These are phyloP conservation scores for Anarrhichthys ocellatus DNA, from an alignment of 2,113 vertebrate species.

Conservation along the genomic window DNA sequence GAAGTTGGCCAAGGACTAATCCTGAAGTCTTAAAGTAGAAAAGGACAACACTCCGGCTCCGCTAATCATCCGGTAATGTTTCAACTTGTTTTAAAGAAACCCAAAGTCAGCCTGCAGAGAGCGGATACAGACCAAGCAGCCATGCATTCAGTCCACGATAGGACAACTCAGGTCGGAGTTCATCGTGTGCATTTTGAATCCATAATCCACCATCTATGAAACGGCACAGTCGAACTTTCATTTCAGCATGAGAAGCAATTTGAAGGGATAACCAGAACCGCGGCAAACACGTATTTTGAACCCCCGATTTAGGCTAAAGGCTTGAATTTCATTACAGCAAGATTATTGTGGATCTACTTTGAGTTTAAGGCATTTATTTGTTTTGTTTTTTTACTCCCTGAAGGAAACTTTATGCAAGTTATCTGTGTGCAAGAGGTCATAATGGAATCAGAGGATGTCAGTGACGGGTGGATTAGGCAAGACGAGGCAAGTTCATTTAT, in stretches of 20 bases:
- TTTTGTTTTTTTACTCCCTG: slow-evolving; percentile 30
- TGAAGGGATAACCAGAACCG: slow-evolving; percentile 51
- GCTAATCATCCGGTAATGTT: neutral
- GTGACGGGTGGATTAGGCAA: neutral
- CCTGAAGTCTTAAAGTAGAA: neutral
- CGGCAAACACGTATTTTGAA: slow-evolving; percentile 48
- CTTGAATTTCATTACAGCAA: slow-evolving; percentile 58
- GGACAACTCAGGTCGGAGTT: slow-evolving; percentile 21
- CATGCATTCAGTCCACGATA: neutral
- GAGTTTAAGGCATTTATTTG: slow-evolving; percentile 47
- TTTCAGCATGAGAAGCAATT: slow-evolving; percentile 53
- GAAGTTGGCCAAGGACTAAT: slow-evolving; percentile 35
- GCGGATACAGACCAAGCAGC: slow-evolving; percentile 1
- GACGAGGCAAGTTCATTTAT: neutral
- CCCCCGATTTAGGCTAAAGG: slow-evolving; percentile 32
- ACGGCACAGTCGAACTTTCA: slow-evolving; percentile 31
- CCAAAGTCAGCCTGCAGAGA: neutral
- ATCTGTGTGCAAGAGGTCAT: neutral
- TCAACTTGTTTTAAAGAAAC: slow-evolving; percentile 8
- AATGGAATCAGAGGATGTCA: neutral
- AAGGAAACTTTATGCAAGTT: slow-evolving; percentile 34
- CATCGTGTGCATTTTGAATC: slow-evolving; percentile 41
- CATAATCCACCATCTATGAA: slow-evolving; percentile 48
- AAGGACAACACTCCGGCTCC: neutral
- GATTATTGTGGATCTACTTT: slow-evolving; percentile 56